Base-by-base conservation (phyloP, 2,797 vertebrate species). In the Malacoctenus gilli region DNA sequence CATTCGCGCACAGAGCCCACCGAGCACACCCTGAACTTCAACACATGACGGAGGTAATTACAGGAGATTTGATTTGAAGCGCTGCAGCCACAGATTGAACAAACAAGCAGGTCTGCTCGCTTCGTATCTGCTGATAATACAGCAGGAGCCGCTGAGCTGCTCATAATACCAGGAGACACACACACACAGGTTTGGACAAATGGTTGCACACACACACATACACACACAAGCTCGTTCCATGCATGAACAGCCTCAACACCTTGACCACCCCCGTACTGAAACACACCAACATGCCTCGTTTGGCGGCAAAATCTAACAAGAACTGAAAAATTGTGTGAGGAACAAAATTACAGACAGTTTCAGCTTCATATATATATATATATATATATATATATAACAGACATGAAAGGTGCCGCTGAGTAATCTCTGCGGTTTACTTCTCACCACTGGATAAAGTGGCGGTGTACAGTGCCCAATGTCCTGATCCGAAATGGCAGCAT, bases 41-140 rank as follows among this genome's bases (percentile, higher is more conserved):
- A 63, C 69, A 76, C 65, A 82, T 53, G 75, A 75, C 66, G 8
- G 19, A 64, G 61, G 60, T 82, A 84, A 87, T 88, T 82, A 85
- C 79, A 68, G 49, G 40, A 75, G 63, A 69, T 77, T 77, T 70
- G 67, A 83, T 77, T 68, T 46, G 70, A 77, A 82, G 65, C 63
- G 23, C 5, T 54, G 59, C 37, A 70, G 69, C 62, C 66, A 50
- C 76, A 76, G 63, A 62, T 47, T 86, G 75, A 58, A 61, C 67
- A 87, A 86, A 86, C 70, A 87, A 49, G 64, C 68, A 73, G 72
- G 66, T 64, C 64, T 57, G 52, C 59, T 70, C 39, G 28, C 40
- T 79, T 83, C 65, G 71, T 65, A 77, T 74, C 79, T 68, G 63
- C 56, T 48, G 66, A 70, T 81, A 68, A 59, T 44, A 51, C 48